Conservation (phyloP, 1,140 invertebrate species). For the Ceratoteleas bidentatus region DNA sequence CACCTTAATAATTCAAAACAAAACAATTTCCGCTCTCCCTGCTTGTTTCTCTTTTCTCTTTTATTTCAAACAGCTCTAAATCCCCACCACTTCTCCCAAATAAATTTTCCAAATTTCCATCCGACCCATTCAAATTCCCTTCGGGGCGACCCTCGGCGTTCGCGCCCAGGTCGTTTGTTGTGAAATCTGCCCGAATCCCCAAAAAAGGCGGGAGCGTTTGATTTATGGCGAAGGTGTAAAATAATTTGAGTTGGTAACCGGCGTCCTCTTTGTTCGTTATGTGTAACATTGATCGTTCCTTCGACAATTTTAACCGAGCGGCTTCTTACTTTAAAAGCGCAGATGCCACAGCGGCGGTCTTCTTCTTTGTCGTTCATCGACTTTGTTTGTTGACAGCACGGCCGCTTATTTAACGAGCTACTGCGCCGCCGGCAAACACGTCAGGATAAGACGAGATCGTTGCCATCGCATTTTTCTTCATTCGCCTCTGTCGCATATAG, state of each 20-base stretch:
- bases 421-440: slow-evolving; percentile 61
- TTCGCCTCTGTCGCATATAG: slow-evolving; percentile 62
- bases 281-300: slow-evolving; percentile 43
- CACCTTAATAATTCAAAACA: too few relatives aligned
- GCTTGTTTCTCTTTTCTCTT: too few relatives aligned
- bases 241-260: slow-evolving; percentile 48
- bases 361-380: slow-evolving; percentile 64
- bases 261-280: slow-evolving; percentile 43
- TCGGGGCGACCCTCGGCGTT: too few relatives aligned
- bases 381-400: slow-evolving; percentile 60
- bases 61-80: too few relatives aligned
- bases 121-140: too few relatives aligned
- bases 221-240: slow-evolving; percentile 60
- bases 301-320: slow-evolving; percentile 50
- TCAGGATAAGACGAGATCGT: slow-evolving; percentile 61
- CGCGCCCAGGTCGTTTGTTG: too few relatives aligned
- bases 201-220: too few relatives aligned
- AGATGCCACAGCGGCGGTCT: slow-evolving; percentile 58
- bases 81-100: too few relatives aligned
- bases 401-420: slow-evolving; percentile 66
- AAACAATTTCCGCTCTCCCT: too few relatives aligned
- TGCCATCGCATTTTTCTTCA: slow-evolving; percentile 62
- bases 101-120: too few relatives aligned
- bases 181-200: too few relatives aligned
- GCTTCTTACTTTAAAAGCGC: slow-evolving; percentile 58